Base-by-base conservation (phyloP, 2,797 vertebrate species). In the Yasuhikotakia modesta region DNA sequence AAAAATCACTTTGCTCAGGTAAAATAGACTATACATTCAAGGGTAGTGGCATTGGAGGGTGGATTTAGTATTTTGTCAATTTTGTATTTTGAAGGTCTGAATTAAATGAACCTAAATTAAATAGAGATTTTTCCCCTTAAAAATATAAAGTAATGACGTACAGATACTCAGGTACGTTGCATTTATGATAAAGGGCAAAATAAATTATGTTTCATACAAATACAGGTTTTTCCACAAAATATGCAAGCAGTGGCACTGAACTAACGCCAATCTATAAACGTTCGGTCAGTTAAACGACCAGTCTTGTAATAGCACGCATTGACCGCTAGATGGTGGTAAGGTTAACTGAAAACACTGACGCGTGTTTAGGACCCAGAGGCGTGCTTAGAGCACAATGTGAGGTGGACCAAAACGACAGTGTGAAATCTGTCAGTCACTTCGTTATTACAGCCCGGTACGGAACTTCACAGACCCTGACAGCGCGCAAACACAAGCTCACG, bases 351-450 rank as follows among this genome's bases (percentile, higher is more conserved):
- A n/a, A n/a, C n/a, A n/a, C n/a, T n/a, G n/a, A n/a, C n/a, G n/a
- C n/a, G 43, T 32, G 65, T 70, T 84, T 82, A 83, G 73, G 78
- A 82, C 76, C 75, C 65, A 39, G 77, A n/a, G 57, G 67, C 57
- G 45, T 16, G 21, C 5, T 13, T 22, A n/a, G 50, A n/a, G 64
- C 58, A 57, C 22, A 32, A 60, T 70, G 69, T 58, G 48, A 73
- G 60, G 22, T 68, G 46, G 55, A 60, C 12, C 58, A 11, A 60
- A 45, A 52, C 30, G 43, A 14, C 27, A 46, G 35, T 50, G 60
- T 65, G 32, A 75, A 63, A 55, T 27, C n/a, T 17, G 46, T 79
- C 43, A 70, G 72, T 66, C 43, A 21, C 53, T 22, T 5, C 13
- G 11, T 53, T 32, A 19, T 50, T 66, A 64, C 67, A 39, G 14